A percentile compares a stretch with the other conserved stretches of the same genome.
phyloP scores from a whole-genome alignment of 1,140 invertebrate genomes.

The Zaprionus gabonicus region DNA sequence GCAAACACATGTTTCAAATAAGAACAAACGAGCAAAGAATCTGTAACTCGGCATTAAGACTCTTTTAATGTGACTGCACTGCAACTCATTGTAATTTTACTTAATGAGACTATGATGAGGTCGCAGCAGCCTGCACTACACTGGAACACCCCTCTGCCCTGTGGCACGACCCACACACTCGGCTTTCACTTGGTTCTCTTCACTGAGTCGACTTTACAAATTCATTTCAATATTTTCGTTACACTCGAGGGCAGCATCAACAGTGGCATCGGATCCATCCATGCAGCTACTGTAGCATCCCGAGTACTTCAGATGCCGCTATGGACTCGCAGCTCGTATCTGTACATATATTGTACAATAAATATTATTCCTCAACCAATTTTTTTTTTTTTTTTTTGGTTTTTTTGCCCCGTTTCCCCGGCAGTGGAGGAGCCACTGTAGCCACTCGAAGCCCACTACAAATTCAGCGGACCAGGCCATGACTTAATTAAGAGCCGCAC shows the following conservation, averaged over 20 bases:
- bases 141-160: neutral
- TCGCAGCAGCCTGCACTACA: neutral
- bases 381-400: constrained; percentile 15
- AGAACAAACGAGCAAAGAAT: too few relatives aligned
- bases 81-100: neutral
- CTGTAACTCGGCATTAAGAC: neutral
- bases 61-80: neutral
- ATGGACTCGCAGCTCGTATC: constrained; percentile 37
- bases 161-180: constrained; percentile 16
- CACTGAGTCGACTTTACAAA: constrained; percentile 60
- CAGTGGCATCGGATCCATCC: constrained; percentile 1
- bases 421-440: constrained; percentile 58
- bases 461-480: constrained; percentile 63
- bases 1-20: neutral
- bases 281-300: constrained; percentile 50
- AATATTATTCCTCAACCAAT: constrained; percentile 68
- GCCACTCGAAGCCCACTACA: constrained; percentile 72
- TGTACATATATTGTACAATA: constrained; percentile 60
- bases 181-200: constrained; percentile 16
- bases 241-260: constrained; percentile 65
- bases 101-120: neutral
- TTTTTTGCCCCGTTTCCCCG: constrained; percentile 34
- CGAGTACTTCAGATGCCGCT: constrained; percentile 56
- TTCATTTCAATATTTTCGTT: constrained; percentile 80
- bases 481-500: constrained; percentile 82